Conservation (phyloP, 2,888 invertebrate species). For the Epirrhoe tristata region DNA sequence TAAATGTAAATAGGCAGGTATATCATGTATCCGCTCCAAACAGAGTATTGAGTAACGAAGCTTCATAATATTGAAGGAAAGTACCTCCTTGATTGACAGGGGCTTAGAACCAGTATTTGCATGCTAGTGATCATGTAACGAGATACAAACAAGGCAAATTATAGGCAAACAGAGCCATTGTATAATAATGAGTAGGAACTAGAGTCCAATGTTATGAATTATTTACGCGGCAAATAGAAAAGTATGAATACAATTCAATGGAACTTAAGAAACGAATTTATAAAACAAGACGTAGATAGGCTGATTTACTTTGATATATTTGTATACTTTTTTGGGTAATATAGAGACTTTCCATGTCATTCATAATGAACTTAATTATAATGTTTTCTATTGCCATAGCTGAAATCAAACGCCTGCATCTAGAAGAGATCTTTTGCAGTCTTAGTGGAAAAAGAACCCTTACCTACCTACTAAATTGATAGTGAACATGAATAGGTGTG, state of each 20-base stretch:
- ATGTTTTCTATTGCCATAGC: too few species aligned
- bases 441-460: too few species aligned
- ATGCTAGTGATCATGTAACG: slow-evolving; percentile 36
- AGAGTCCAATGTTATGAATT: slow-evolving; percentile 26
- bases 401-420: too few species aligned
- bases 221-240: slow-evolving; percentile 25
- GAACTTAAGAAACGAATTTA: not conserved
- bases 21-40: not conserved
- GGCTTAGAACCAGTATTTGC: slow-evolving; percentile 38
- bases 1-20: not conserved
- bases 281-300: not conserved
- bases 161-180: slow-evolving; percentile 38
- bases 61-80: slow-evolving; percentile 10
- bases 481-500: not conserved
- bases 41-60: slow-evolving; percentile 2
- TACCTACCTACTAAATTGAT: too few species aligned
- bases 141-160: slow-evolving; percentile 46
- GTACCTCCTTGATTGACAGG: slow-evolving; percentile 26
- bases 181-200: slow-evolving; percentile 31
- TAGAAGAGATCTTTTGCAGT: too few species aligned
- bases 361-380: too few species aligned
- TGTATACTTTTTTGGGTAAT: too few species aligned
- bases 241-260: not conserved
- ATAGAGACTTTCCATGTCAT: too few species aligned
- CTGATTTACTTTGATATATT: not conserved